phyloP scores from a whole-genome alignment of 2,113 vertebrate genomes.

The Pungitius pungitius region DNA sequence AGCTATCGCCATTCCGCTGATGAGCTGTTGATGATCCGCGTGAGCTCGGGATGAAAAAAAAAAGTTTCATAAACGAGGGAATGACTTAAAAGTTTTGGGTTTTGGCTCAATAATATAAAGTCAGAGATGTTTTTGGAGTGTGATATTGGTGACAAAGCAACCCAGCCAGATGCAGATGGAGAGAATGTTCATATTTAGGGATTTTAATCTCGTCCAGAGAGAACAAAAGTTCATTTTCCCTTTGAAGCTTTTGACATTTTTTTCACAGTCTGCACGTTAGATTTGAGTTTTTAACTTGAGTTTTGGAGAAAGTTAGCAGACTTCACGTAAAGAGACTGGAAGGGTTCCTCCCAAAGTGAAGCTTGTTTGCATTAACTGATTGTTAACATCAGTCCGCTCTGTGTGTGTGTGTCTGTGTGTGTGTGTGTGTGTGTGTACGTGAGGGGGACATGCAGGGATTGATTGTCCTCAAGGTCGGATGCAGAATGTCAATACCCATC shows the following conservation, averaged over 20 bases:
- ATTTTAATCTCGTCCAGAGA: no score
- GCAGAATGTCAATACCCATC: constrained; percentile 79
- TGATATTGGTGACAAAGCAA: background rate
- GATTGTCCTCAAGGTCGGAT: constrained; percentile 83
- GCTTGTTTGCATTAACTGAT: background rate
- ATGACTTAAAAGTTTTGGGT: background rate
- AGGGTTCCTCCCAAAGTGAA: background rate
- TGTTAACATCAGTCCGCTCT: constrained; percentile 2
- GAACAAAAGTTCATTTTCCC: no score
- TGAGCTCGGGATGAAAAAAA: constrained; percentile 47
- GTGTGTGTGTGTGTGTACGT: constrained; percentile 31
- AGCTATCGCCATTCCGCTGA: constrained; percentile 41
- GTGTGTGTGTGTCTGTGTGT: constrained; percentile 27
- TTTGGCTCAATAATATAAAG: background rate
- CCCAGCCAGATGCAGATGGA: background rate
- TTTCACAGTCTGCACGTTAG: background rate
- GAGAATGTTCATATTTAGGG: no score
- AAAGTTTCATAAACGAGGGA: background rate
- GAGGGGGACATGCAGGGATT: constrained; percentile 72
- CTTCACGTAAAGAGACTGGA: background rate
- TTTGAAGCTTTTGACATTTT: no score
- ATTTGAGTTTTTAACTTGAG: background rate
- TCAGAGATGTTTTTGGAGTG: background rate
- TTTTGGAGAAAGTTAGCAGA: background rate
- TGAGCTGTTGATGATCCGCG: constrained; percentile 39